Evolutionary conservation across 2,113 vertebrate species (phyloP).

Genomic region (Paramormyrops kingsleyae): DNA sequence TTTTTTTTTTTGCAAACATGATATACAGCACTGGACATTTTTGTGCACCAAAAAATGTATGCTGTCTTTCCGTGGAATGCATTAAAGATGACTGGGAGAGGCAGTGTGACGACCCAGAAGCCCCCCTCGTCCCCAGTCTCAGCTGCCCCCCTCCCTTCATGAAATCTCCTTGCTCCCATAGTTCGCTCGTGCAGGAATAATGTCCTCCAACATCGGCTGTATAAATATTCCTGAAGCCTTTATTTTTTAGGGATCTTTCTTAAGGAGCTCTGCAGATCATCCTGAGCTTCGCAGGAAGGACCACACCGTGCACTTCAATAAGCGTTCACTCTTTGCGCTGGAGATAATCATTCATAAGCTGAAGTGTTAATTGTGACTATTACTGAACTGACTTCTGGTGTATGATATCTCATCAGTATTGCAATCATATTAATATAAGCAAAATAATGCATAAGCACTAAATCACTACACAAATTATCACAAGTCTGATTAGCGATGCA

Average conservation of each 20-base stretch:
- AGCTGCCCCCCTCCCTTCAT: background rate
- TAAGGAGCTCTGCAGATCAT: background rate
- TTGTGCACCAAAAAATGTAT: background rate
- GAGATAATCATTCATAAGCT: background rate
- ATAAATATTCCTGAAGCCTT: slow-evolving; percentile 15
- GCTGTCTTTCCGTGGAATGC: background rate
- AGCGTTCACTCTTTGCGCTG: background rate
- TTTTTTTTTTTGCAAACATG: background rate
- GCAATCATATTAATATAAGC: background rate
- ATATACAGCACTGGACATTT: background rate
- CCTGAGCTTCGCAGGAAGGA: background rate
- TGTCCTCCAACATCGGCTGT: slow-evolving; percentile 5
- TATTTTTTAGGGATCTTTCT: background rate
- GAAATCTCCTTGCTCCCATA: background rate
- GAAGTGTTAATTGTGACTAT: background rate
- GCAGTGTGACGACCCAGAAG: background rate
- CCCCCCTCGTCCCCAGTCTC: background rate
- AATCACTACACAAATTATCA: background rate
- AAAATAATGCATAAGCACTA: background rate
- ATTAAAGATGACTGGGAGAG: background rate
- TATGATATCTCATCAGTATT: background rate
- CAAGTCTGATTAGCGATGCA: background rate
- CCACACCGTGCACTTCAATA: background rate
- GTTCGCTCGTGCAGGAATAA: slow-evolving; percentile 5
- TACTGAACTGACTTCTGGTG: background rate